Evolutionary conservation across 2,797 vertebrate genomes (phyloP).

Genomic region (Tolypeutes matacus): DNA sequence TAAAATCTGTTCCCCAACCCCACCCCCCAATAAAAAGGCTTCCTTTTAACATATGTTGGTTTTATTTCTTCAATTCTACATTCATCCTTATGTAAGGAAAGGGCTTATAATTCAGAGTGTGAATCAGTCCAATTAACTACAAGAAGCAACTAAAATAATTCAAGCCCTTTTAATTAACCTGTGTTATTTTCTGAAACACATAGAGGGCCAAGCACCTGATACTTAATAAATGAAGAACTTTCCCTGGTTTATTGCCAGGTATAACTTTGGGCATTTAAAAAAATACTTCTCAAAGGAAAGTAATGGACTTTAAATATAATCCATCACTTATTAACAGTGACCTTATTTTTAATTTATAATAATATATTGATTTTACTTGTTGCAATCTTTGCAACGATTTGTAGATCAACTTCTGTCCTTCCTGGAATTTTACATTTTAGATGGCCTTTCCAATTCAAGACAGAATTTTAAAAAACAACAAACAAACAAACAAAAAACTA

Average conservation of each 20-base stretch:
- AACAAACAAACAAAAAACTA: neutral
- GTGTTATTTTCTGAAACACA: slow-evolving; percentile 84
- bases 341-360: slow-evolving; percentile 59
- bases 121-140: slow-evolving; percentile 67
- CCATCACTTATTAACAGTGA: slow-evolving; percentile 49
- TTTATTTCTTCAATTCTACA: slow-evolving; percentile 5
- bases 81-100: slow-evolving; percentile 56
- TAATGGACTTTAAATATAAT: slow-evolving; percentile 71
- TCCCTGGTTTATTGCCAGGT: slow-evolving; percentile 75
- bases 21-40: neutral
- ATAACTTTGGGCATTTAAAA: slow-evolving; percentile 65
- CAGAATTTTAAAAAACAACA: neutral
- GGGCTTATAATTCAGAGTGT: slow-evolving; percentile 79
- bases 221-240: slow-evolving; percentile 76
- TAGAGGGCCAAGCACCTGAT: slow-evolving; percentile 77
- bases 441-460: neutral
- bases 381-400: slow-evolving; percentile 14
- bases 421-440: neutral
- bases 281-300: neutral
- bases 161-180: slow-evolving; percentile 80
- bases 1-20: neutral
- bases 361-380: slow-evolving; percentile 39
- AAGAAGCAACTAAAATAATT: slow-evolving; percentile 70
- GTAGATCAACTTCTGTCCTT: neutral
- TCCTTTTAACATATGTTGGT: neutral